phyloP scores from a whole-genome alignment of 2,888 invertebrate species.

The Cremastinae sp. region DNA sequence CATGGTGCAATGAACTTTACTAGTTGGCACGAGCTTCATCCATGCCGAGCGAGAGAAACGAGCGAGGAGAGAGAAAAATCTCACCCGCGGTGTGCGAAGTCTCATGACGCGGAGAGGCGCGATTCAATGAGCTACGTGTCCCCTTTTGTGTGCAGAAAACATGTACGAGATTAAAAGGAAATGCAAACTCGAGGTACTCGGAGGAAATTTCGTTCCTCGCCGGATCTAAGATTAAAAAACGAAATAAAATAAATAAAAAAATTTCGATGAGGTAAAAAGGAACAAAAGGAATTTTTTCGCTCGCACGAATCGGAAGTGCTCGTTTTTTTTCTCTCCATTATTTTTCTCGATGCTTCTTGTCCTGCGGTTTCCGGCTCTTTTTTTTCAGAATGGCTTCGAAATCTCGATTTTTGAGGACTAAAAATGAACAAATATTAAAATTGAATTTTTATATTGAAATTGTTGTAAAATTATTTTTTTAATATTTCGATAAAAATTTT shows the following conservation, averaged over 20 bases:
- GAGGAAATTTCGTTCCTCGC: constrained; percentile 40
- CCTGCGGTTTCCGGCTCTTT: constrained; percentile 44
- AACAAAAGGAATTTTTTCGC: constrained; percentile 1
- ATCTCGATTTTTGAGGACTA: neutral
- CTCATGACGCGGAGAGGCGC: constrained; percentile 46
- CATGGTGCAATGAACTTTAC: constrained; percentile 67
- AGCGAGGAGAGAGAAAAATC: constrained; percentile 23
- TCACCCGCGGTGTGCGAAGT: constrained; percentile 45
- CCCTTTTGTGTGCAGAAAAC: constrained; percentile 13
- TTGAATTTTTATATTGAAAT: too few species aligned
- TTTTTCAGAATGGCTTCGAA: constrained; percentile 25
- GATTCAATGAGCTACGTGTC: constrained; percentile 39
- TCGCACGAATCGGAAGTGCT: constrained; percentile 21
- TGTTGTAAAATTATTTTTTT: too few species aligned
- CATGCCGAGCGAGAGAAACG: constrained; percentile 22
- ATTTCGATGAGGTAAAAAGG: constrained; percentile 7
- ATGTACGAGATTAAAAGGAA: constrained; percentile 12
- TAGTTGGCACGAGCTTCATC: constrained; percentile 62
- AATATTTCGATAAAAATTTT: neutral
- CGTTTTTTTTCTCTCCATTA: constrained; percentile 23
- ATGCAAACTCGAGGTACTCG: constrained; percentile 37
- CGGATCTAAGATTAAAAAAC: constrained; percentile 31
- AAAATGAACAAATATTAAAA: neutral
- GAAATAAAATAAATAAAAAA: too few species aligned
- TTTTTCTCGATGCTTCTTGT: constrained; percentile 12